A percentile compares a stretch with the other conserved stretches of the same genome.
Evolutionary conservation across 2,113 vertebrate species (phyloP).

Genomic region (Capreolus pygargus): DNA sequence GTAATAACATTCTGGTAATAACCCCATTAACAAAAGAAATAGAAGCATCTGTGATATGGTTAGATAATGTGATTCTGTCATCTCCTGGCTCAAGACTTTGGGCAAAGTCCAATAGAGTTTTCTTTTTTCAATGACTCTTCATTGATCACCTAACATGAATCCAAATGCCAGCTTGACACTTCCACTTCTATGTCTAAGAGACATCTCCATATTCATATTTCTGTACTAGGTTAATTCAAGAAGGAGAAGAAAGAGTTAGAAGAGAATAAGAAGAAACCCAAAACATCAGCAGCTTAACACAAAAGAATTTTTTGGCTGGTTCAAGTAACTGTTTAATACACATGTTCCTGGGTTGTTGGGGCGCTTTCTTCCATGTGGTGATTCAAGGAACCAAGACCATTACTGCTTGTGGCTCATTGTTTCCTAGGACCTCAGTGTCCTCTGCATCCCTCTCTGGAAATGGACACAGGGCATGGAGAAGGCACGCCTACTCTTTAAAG

Average conservation of each 20-base stretch:
- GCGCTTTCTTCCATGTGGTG: neutral
- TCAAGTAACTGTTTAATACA: neutral
- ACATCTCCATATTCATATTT: neutral
- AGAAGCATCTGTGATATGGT: neutral
- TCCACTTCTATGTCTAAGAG: neutral
- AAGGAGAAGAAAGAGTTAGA: neutral
- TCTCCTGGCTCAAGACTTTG: neutral
- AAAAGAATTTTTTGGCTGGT: neutral
- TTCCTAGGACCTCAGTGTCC: neutral
- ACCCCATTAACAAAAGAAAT: neutral
- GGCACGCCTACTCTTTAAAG: neutral
- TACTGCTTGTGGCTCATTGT: neutral
- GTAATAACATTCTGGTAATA: neutral
- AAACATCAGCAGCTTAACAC: neutral
- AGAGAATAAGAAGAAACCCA: neutral
- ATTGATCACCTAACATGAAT: neutral
- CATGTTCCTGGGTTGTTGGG: neutral
- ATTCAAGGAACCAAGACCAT: neutral
- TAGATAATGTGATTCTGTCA: neutral
- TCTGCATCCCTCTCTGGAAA: neutral
- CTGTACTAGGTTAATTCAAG: neutral
- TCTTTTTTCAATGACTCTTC: neutral
- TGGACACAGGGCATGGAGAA: neutral
- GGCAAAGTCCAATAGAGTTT: neutral
- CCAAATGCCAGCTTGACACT: neutral